Base-by-base conservation (phyloP, 2,113 vertebrate species). In the Alexandromys fortis region DNA sequence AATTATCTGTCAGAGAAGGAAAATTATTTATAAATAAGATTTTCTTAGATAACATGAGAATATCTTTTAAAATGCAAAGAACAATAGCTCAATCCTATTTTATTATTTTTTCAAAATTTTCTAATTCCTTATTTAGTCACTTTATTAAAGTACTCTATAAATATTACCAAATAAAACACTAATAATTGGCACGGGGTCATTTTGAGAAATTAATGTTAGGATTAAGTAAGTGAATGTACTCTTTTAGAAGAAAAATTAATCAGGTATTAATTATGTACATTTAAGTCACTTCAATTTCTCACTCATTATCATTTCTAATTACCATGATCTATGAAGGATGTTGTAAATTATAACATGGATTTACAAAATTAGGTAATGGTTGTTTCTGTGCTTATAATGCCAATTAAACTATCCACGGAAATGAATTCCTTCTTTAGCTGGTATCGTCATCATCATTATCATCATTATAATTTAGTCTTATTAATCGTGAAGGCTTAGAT, bases 161-260 rank as follows among this genome's bases (percentile, higher is more conserved):
- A 21, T 88, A 72, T 72, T 4, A 83, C n/a, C 38, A 8, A 83
- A 72, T 35, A 8, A 47, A 26, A n/a, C 17, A 49, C 21, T 42
- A 61, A 55, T 42, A 70, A n/a, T 24, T 88, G 10, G 35, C n/a
- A 38, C 17, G 65, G 58, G 19, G 6, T 67, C 10, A 83, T 73
- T 90, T 70, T 83, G 63, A 65, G 22, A 22, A 4, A 65, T 35
- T 63, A 63, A 24, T 30, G 1, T 67, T 67, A 61, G 26, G 5
- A n/a, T 58, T 85, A 26, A 91, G 22, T 72, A 65, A 61, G 10
- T 75, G 4, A 42, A 93, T 58, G 0, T 33, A 79, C 38, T n/a
- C 10, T 61, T 94, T 75, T 13, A 86, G 33, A 94, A 92, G 21
- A 92, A 90, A 7, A 52, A 88, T 16, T 86, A 94, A 83, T 22